Evolutionary conservation across 2,888 invertebrate genomes (phyloP), one percentile per base, ranked within the genome.

Genomic region (Agrotis clavis): DNA sequence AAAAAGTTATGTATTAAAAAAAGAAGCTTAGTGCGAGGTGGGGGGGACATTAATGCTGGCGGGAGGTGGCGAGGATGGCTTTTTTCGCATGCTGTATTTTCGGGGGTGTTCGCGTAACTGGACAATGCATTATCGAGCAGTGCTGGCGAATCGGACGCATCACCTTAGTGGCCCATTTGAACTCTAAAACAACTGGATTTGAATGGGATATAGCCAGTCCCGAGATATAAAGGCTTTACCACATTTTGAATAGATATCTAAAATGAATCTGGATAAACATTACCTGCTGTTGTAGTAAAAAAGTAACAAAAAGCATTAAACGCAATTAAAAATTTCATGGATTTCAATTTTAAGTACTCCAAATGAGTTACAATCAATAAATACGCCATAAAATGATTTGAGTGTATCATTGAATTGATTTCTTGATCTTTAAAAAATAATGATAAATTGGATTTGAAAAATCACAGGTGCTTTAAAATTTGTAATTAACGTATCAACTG

Each of bases 1-100:
- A 96, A 96, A 96, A 96, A 96, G 96, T 96, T 96, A 96, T 96
- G 96, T 96, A 96, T 96, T 96, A 94, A 96, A 96, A 96, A 96
- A 96, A 96, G 96, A 96, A 95, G 93, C 93, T 95, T 95, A 95
- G 96, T 95, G 94, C 95, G 95, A 94, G 93, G 94, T 91, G 92
- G 96, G 94, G 94, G 95, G 94, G 94, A 92, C 94, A 94, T 94
- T 95, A 95, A 94, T 93, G 93, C 92, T 86, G 85, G 90, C 90
- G 94, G 95, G 95, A 91, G 95, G 95, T 92, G 94, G 95, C 86
- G 93, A 88, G 94, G 93, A 93, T 92, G 92, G 92, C 92, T 94
- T 96, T 96, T 96, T 95, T 96, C 95, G 94, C 94, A 91, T 94
- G 94, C 95, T 94, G 94, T 93, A 95, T 96, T 95, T 96, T 95